Conservation (phyloP, 1,140 invertebrate genomes). For the Orchesella cincta region DNA sequence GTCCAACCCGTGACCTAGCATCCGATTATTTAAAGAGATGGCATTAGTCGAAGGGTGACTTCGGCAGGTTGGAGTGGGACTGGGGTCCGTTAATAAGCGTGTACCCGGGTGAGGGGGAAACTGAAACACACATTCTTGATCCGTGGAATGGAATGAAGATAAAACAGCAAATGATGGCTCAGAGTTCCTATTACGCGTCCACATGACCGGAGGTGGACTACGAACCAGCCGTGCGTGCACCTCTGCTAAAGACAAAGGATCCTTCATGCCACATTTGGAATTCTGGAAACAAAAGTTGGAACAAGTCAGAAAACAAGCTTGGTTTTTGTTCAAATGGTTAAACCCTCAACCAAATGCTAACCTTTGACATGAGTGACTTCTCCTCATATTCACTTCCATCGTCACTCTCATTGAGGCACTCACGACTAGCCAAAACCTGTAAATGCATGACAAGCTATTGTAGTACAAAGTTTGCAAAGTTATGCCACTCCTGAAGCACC, state of each 20-base stretch:
- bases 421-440: constrained; percentile 48
- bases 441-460: background rate
- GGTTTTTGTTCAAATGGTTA: background rate
- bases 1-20: constrained; percentile 42
- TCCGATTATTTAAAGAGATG: background rate
- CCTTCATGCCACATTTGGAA: constrained; percentile 16
- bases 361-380: constrained; percentile 50
- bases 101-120: constrained; percentile 42
- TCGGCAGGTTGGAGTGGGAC: constrained; percentile 43
- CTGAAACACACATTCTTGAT: constrained; percentile 47
- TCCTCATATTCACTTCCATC: constrained; percentile 48
- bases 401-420: constrained; percentile 49
- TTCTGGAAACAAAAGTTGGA: background rate
- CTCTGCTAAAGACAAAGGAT: constrained; percentile 17
- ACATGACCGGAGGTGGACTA: constrained; percentile 49
- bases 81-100: constrained; percentile 29
- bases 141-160: constrained; percentile 21
- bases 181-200: constrained; percentile 44
- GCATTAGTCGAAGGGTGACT: constrained; percentile 36
- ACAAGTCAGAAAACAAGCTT: background rate
- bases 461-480: no score
- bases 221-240: constrained; percentile 43
- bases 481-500: no score
- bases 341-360: constrained; percentile 9
- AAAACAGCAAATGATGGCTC: constrained; percentile 48